These are phyloP conservation scores for Mesocricetus auratus DNA, from an alignment of 2,113 vertebrate species.

Conservation along the genomic window DNA sequence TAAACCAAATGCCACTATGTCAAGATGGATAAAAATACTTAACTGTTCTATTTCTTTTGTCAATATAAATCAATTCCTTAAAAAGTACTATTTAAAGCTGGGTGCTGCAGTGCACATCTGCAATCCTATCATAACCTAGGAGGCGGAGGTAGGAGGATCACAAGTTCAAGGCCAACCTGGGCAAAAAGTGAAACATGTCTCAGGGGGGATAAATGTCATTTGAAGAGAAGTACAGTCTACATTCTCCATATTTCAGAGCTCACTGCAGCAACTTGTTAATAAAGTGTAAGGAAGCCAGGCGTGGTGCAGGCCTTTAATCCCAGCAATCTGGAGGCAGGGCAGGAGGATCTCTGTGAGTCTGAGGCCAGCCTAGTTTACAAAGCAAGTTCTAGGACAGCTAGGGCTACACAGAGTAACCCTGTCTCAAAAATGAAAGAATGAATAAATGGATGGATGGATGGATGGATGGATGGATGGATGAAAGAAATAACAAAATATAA, in stretches of 20 bases:
- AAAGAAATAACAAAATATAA: not conserved
- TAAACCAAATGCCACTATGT: constrained; percentile 50
- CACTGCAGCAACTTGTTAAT: constrained; percentile 26
- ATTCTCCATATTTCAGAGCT: constrained; percentile 38
- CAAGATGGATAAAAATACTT: constrained; percentile 45
- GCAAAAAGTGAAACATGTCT: not conserved
- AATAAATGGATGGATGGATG: no score
- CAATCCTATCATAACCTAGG: not conserved
- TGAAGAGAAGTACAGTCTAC: constrained; percentile 35
- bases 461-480: no score
- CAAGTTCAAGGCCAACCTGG: not conserved
- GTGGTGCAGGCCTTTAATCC: not conserved
- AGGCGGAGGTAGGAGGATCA: not conserved
- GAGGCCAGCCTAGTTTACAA: not conserved
- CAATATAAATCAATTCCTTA: constrained; percentile 37
- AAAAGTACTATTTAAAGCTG: not conserved
- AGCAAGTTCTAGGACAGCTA: not conserved
- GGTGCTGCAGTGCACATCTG: not conserved
- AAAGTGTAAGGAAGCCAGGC: not conserved
- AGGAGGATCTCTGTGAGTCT: not conserved
- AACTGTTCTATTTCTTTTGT: constrained; percentile 17
- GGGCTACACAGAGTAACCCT: not conserved
- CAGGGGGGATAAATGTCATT: not conserved
- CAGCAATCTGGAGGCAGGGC: not conserved
- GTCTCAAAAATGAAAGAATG: not conserved